These are phyloP conservation scores for Zhuqinia jingwanae DNA, from an alignment of 2,888 invertebrate species.

Conservation along the genomic window DNA sequence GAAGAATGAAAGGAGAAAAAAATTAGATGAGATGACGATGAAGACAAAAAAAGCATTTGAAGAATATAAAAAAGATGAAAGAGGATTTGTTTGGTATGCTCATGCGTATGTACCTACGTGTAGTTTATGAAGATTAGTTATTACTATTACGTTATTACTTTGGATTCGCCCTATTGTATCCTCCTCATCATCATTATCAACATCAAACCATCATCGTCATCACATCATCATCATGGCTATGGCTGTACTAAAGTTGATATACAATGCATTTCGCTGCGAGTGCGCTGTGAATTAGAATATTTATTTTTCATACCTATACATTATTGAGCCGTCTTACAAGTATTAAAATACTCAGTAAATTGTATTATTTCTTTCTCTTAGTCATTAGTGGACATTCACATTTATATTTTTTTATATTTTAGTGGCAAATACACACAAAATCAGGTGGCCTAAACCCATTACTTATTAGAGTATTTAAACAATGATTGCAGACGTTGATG, in stretches of 20 bases:
- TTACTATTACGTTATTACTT: constrained; percentile 54
- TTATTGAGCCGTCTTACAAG: too few relatives aligned
- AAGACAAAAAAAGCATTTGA: not conserved
- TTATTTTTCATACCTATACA: constrained; percentile 6
- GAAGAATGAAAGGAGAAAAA: not conserved
- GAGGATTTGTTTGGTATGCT: constrained; percentile 35
- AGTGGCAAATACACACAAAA: constrained; percentile 50
- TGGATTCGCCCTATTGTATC: constrained; percentile 38
- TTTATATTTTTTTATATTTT: too few relatives aligned
- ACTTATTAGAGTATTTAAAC: too few relatives aligned
- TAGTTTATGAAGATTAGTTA: constrained; percentile 62
- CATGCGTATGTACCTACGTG: too few relatives aligned
- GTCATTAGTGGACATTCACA: too few relatives aligned
- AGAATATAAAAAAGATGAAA: constrained; percentile 44
- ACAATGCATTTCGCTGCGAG: not conserved
- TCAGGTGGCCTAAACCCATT: too few relatives aligned
- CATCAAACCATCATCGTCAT: too few relatives aligned
- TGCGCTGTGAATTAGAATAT: too few relatives aligned
- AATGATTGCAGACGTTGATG: too few relatives aligned
- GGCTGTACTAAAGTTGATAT: constrained; percentile 49
- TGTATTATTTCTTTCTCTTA: too few relatives aligned
- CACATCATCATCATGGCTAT: constrained; percentile 34
- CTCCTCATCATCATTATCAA: constrained; percentile 20
- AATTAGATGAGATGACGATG: constrained; percentile 25
- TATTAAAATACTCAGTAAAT: too few relatives aligned